Evolutionary conservation across 2,888 invertebrate species (phyloP), one percentile per base, ranked within the genome.

Genomic region (Folsomia manolachei): DNA sequence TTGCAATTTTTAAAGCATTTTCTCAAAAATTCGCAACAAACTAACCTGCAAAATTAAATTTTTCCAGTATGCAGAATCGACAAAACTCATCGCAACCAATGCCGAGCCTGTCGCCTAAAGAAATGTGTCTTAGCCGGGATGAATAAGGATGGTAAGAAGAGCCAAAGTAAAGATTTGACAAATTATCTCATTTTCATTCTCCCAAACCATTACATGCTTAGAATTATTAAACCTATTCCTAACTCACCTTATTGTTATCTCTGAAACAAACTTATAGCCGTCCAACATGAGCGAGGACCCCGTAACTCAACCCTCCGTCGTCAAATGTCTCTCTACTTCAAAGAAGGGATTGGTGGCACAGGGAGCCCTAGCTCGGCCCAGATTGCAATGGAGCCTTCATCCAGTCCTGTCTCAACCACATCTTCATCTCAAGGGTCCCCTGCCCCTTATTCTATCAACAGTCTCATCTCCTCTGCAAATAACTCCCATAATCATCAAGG

Each of bases 211-310:
- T n/a, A n/a, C n/a, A n/a, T n/a, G n/a, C n/a, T n/a, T n/a, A 51
- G 51, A 51, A 51, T 9, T 14, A 51, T 51, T 11, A 51, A 51
- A 11, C 51, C 51, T 51, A 51, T 11, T 51, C 9, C 39, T 11
- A 9, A 39, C n/a, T 39, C n/a, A n/a, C 27, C 21, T 9, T 21
- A 24, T 21, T 68, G 56, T n/a, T 24, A 63, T 25, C n/a, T 60
- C 19, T 60, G n/a, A 60, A 7, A 7, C 21, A n/a, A n/a, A n/a
- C 75, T 87, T 88, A 69, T 87, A 94, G 98, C 98, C 73, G 98
- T 99, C 1, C 99, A 99, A 85, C 97, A 98, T 83, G 98, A 99
- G 84, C 88, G 99, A 76, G 98, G 98, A 0, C 98, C 98, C 0
- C 88, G 99, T 63, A 97, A 94, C 83, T 95, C 97, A 0, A 97